These are phyloP conservation scores for Protobothrops mucrosquamatus DNA, from an alignment of 2,113 vertebrate genomes.

Conservation along the genomic window DNA sequence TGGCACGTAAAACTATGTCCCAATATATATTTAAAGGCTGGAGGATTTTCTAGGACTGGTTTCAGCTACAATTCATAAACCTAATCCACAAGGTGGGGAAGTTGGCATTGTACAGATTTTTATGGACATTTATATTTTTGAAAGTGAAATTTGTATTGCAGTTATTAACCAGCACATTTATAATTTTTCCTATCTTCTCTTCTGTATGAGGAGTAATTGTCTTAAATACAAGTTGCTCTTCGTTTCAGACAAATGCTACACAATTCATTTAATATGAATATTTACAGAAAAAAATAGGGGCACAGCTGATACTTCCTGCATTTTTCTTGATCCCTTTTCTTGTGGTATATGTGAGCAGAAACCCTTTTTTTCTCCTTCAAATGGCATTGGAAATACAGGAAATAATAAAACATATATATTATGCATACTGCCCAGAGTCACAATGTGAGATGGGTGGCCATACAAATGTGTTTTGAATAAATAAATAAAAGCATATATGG, in stretches of 20 bases:
- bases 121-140: background rate
- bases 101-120: background rate
- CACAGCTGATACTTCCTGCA: background rate
- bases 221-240: background rate
- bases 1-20: background rate
- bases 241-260: background rate
- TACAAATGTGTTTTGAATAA: background rate
- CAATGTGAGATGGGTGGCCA: background rate
- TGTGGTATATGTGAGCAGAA: background rate
- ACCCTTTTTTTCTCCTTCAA: background rate
- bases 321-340: background rate
- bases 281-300: background rate
- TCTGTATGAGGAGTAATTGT: background rate
- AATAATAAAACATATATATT: background rate
- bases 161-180: background rate
- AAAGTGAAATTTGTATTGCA: background rate
- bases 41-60: background rate
- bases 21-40: background rate
- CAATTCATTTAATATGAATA: background rate
- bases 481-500: background rate
- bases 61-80: background rate
- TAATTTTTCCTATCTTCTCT: background rate
- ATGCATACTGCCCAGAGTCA: background rate
- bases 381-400: background rate
- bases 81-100: background rate